phyloP scores from a whole-genome alignment of 2,888 invertebrate species.

The Polydrusus tereticollis region DNA sequence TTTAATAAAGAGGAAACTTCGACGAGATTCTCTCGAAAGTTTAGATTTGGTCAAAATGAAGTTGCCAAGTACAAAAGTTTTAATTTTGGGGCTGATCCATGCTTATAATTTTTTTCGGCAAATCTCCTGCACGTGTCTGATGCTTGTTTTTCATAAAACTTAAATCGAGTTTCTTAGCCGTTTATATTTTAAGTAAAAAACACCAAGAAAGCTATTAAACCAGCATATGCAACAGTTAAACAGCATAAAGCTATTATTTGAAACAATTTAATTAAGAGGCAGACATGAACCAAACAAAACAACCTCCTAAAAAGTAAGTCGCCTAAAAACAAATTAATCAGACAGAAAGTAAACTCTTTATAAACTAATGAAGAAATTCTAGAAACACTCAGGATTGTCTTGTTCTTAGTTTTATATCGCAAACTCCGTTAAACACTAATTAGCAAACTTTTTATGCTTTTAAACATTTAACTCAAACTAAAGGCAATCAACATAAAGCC shows the following conservation, averaged over 20 bases:
- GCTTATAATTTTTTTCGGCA: background rate
- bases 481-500: too few species aligned
- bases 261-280: too few species aligned
- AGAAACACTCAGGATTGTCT: background rate
- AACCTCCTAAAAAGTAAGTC: background rate
- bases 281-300: too few species aligned
- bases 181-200: too few species aligned
- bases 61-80: background rate
- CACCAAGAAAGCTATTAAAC: too few species aligned
- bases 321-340: background rate
- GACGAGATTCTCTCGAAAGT: background rate
- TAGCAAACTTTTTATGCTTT: background rate
- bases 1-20: background rate
- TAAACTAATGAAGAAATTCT: background rate
- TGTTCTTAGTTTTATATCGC: background rate
- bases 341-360: background rate
- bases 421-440: background rate
- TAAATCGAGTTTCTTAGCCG: too few species aligned
- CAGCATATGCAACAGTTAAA: too few species aligned
- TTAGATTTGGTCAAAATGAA: background rate
- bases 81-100: background rate
- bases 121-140: background rate
- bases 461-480: background rate
- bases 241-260: too few species aligned
- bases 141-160: too few species aligned